Evolutionary conservation across 2,113 vertebrate species (phyloP).

Genomic region (Bubo bubo): DNA sequence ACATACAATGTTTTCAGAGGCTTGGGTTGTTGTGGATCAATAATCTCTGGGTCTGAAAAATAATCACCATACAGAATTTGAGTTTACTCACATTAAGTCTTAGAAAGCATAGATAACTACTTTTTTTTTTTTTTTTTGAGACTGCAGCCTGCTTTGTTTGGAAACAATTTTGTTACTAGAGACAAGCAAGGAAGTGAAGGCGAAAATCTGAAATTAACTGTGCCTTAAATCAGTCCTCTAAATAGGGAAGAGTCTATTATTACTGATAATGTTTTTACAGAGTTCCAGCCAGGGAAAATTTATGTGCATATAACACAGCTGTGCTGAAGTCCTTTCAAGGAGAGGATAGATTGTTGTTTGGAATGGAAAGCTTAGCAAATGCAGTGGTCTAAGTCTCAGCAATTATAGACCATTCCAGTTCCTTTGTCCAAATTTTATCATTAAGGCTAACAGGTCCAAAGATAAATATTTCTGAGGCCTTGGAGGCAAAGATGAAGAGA

Average conservation of each 20-base stretch:
- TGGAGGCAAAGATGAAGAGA: neutral
- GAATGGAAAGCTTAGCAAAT: constrained; percentile 16
- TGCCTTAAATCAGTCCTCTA: neutral
- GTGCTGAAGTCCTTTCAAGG: neutral
- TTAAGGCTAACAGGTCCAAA: neutral
- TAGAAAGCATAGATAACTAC: neutral
- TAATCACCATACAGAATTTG: neutral
- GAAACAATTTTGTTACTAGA: neutral
- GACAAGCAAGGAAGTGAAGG: neutral
- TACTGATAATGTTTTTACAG: constrained; percentile 5
- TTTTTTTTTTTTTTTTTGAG: neutral
- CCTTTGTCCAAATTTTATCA: neutral
- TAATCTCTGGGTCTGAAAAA: neutral
- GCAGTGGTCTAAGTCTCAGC: neutral
- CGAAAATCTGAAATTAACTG: constrained; percentile 13
- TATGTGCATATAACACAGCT: neutral
- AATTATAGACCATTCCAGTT: neutral
- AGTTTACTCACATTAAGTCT: neutral
- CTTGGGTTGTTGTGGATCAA: neutral
- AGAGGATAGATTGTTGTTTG: neutral
- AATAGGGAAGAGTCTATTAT: neutral
- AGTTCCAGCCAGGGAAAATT: neutral
- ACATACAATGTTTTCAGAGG: neutral
- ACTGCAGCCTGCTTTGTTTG: neutral
- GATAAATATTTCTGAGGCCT: neutral